Evolutionary conservation across 2,888 invertebrate genomes (phyloP), one percentile per base, ranked within the genome.

Genomic region (Andrena camellia): DNA sequence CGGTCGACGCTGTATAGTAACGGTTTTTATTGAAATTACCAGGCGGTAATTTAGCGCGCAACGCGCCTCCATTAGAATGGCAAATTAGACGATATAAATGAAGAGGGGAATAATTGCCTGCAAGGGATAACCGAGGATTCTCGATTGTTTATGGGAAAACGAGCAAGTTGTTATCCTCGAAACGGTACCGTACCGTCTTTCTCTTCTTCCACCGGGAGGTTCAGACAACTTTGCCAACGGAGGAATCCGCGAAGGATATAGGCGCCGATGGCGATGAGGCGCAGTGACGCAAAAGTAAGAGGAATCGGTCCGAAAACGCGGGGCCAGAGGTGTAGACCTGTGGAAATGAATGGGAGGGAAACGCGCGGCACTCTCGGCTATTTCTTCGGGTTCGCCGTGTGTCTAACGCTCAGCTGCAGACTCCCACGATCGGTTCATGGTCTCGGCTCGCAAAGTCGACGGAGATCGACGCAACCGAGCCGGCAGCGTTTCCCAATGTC

Each of bases 351-450:
- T 76, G 50, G 59, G 62, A 60, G 31, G 81, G 83, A 73, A 73
- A 86, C 73, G n/a, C 29, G 26, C 82, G 84, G 83, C 31, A 54
- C 64, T 52, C 70, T 76, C 67, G 78, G 79, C 33, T 77, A 81
- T 86, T 88, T 86, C 86, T 82, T 76, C 71, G 80, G 42, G 76
- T 79, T 86, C 66, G 73, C 81, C 83, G 78, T 68, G 75, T 66
- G 77, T 84, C 84, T 78, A 82, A 86, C 79, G 69, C 73, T 88
- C 78, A 60, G 78, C 86, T 70, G 85, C 86, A 84, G 90, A 89
- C 91, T 91, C 92, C 92, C 92, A 92, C 92, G 92, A 92, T 91
- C 91, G 91, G 90, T 92, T 92, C 92, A 91, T 87, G 91, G 91
- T 91, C 92, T 91, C 76, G 81, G 91, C 91, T 91, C 89, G 90